Percentiles rank a stretch among this genome's conserved stretches.
phyloP scores from a whole-genome alignment of 2,888 invertebrate genomes.

The Keiferia lycopersicella region DNA sequence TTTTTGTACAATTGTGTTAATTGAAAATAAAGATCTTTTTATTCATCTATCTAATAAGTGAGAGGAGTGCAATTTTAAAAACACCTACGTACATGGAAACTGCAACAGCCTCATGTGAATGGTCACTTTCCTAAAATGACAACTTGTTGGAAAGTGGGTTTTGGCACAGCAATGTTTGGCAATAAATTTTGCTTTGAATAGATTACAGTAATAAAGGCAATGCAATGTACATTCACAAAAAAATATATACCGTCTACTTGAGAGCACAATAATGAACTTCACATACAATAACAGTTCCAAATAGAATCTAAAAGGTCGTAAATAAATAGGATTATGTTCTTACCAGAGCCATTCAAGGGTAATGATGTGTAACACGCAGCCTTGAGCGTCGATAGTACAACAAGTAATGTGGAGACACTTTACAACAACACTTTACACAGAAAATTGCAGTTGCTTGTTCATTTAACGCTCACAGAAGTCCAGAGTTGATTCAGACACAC shows the following conservation, averaged over 20 bases:
- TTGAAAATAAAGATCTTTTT: no score
- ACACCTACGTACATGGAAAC: background rate
- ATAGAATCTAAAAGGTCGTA: constrained; percentile 10
- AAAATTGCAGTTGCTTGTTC: background rate
- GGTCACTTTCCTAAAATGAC: constrained; percentile 48
- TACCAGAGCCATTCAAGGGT: constrained; percentile 39
- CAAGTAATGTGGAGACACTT: constrained; percentile 36
- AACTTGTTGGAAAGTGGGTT: constrained; percentile 49
- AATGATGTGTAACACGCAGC: constrained; percentile 39
- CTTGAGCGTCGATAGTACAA: constrained; percentile 52
- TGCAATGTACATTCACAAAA: background rate
- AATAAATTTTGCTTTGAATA: background rate
- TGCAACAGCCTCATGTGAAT: constrained; percentile 17
- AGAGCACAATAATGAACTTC: background rate
- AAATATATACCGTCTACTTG: background rate
- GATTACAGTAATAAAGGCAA: background rate
- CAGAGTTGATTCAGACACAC: constrained; percentile 36
- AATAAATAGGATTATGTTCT: constrained; percentile 31
- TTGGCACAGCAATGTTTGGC: background rate
- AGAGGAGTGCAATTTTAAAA: background rate
- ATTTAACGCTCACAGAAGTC: constrained; percentile 32
- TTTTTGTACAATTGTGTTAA: background rate
- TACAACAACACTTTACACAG: constrained; percentile 23
- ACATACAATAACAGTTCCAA: constrained; percentile 23
- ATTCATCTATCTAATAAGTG: no score